These are phyloP conservation scores for Aphaenogaster rudis DNA, from an alignment of 1,140 invertebrate genomes.

Conservation along the genomic window DNA sequence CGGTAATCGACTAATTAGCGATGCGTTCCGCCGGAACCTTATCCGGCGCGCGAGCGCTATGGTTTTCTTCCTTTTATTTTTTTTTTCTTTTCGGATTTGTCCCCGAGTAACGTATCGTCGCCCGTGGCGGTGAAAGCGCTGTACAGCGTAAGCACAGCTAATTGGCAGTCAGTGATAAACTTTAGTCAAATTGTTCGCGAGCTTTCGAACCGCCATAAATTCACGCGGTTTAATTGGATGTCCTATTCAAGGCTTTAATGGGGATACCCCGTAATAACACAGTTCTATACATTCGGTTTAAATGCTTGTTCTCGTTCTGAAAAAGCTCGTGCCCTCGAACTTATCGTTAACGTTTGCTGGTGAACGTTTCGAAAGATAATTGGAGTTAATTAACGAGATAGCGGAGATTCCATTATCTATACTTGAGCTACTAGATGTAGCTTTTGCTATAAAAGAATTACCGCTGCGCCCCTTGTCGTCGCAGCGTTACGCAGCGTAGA, in stretches of 20 bases:
- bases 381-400: constrained; percentile 2
- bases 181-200: constrained; percentile 58
- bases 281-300: background rate
- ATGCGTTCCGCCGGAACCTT: constrained; percentile 57
- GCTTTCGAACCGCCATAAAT: constrained; percentile 46
- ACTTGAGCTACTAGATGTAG: background rate
- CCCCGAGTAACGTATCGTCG: background rate
- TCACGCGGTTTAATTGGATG: constrained; percentile 48
- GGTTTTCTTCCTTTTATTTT: background rate
- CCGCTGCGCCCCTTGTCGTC: background rate
- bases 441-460: constrained; percentile 6
- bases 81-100: background rate
- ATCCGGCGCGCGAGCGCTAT: constrained; percentile 25
- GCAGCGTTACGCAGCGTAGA: background rate
- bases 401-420: background rate
- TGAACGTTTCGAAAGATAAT: background rate
- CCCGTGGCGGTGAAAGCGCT: constrained; percentile 6
- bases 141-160: constrained; percentile 14
- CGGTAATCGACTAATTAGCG: constrained; percentile 71
- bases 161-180: constrained; percentile 58
- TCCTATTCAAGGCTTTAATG: constrained; percentile 16
- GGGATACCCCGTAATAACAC: constrained; percentile 15
- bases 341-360: background rate
- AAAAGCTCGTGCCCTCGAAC: background rate
- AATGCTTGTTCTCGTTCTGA: background rate